Evolutionary conservation across 2,888 invertebrate species (phyloP).

Genomic region (Amaurobius ferox): DNA sequence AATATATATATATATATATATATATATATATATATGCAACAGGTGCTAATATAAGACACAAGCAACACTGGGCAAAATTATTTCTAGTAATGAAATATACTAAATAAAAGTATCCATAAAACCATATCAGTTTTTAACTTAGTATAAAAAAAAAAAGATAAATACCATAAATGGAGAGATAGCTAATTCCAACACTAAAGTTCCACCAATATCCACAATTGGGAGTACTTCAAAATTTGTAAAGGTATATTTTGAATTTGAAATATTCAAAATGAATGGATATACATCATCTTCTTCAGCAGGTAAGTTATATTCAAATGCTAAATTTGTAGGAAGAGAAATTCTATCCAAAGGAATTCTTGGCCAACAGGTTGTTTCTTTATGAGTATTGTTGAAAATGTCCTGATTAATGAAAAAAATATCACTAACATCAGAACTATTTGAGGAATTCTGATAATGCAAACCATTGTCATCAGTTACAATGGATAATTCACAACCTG

Average conservation of each 20-base stretch:
- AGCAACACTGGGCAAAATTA: too few species aligned
- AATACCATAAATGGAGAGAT: conserved; percentile 81
- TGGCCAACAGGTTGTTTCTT: conserved; percentile 56
- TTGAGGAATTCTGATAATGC: neutral
- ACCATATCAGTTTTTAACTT: too few species aligned
- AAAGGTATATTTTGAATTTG: conserved; percentile 79
- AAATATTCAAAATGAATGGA: conserved; percentile 74
- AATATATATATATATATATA: too few species aligned
- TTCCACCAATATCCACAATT: conserved; percentile 88
- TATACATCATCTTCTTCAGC: conserved; percentile 73
- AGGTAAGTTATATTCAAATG: conserved; percentile 74
- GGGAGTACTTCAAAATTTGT: conserved; percentile 85
- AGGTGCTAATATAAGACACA: too few species aligned
- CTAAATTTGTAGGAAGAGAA: conserved; percentile 64
- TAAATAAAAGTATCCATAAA: too few species aligned
- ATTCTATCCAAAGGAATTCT: conserved; percentile 61
- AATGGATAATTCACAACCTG: neutral
- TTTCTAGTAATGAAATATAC: too few species aligned
- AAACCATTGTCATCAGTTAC: neutral
- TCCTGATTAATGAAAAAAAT: neutral
- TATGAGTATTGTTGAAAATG: neutral
- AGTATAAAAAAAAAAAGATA: too few species aligned
- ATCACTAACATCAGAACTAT: neutral
- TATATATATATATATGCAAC: too few species aligned
- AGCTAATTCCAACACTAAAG: conserved; percentile 84